Conservation (phyloP, 2,888 invertebrate species). For the Quadroppia sp. region DNA sequence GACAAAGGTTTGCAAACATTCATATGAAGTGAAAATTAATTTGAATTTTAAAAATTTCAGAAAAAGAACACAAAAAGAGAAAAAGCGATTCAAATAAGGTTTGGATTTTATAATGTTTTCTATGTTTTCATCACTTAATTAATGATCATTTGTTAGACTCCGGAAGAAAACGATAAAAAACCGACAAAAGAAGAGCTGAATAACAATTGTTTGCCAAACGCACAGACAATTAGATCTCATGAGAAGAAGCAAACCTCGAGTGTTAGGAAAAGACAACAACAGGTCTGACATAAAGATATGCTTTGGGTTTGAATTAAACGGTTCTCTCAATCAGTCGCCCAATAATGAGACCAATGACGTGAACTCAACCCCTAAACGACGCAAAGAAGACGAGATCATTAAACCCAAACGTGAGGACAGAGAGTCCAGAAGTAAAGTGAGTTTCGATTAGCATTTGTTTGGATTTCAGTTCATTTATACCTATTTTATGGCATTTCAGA, state of each 20-base stretch:
- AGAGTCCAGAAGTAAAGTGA: constrained; percentile 40
- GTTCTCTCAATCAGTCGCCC: constrained; percentile 14
- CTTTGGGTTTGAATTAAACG: not conserved
- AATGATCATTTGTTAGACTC: no score
- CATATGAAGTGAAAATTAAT: not conserved
- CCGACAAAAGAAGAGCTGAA: not conserved
- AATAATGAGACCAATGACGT: constrained; percentile 2
- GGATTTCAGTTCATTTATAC: not conserved
- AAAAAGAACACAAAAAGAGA: constrained; percentile 39
- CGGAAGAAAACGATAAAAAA: constrained; percentile 14
- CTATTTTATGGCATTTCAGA: not conserved
- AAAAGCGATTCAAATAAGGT: constrained; percentile 35
- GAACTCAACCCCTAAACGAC: constrained; percentile 30
- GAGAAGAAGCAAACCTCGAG: constrained; percentile 20
- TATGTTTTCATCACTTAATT: no score
- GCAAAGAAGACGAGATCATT: constrained; percentile 39
- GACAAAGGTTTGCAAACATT: constrained; percentile 21
- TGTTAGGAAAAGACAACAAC: constrained; percentile 23
- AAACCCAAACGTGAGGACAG: constrained; percentile 38
- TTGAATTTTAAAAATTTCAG: constrained; percentile 3
- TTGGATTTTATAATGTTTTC: no score
- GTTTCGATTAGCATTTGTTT: not conserved
- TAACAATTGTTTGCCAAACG: constrained; percentile 12
- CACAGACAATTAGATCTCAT: constrained; percentile 9
- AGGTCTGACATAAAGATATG: not conserved